Percentiles rank a stretch among this genome's conserved stretches.
Evolutionary conservation across 2,888 invertebrate genomes (phyloP).

Genomic region (Watsonalla cultraria): DNA sequence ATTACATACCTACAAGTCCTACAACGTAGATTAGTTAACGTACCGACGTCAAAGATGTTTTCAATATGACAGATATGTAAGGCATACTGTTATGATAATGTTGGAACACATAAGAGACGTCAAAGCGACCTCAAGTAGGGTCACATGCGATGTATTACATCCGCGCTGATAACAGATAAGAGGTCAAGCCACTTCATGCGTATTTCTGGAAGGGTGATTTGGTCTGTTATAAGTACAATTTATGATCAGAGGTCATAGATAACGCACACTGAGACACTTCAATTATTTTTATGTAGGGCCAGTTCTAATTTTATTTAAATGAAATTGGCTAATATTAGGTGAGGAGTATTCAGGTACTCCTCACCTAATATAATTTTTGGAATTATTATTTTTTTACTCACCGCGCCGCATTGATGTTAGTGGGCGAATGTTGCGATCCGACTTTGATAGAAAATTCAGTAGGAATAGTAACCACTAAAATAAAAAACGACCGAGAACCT

Average conservation of each 20-base stretch:
- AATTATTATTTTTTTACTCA: too few species aligned
- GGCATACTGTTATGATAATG: slow-evolving; percentile 2
- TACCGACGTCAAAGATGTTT: neutral
- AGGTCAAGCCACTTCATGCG: slow-evolving; percentile 33
- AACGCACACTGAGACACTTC: slow-evolving; percentile 37
- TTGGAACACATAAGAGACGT: slow-evolving; percentile 31
- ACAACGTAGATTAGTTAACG: neutral
- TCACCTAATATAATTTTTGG: too few species aligned
- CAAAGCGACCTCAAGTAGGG: slow-evolving; percentile 38
- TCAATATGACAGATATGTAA: neutral
- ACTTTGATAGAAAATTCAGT: too few species aligned
- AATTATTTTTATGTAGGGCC: slow-evolving; percentile 27
- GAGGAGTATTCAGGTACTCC: too few species aligned
- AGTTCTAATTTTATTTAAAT: slow-evolving; percentile 3
- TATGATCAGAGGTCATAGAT: slow-evolving; percentile 50
- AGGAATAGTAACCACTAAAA: too few species aligned
- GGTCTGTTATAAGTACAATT: slow-evolving; percentile 36
- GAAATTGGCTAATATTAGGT: too few species aligned
- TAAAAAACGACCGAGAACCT: neutral
- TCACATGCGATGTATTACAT: slow-evolving; percentile 44
- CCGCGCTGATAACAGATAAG: slow-evolving; percentile 47
- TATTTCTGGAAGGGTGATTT: slow-evolving; percentile 43
- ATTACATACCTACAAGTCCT: too few species aligned
- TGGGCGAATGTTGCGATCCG: too few species aligned
- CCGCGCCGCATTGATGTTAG: too few species aligned